Evolutionary conservation across 2,888 invertebrate genomes (phyloP).

Genomic region (Cataglyphis altisquamis): DNA sequence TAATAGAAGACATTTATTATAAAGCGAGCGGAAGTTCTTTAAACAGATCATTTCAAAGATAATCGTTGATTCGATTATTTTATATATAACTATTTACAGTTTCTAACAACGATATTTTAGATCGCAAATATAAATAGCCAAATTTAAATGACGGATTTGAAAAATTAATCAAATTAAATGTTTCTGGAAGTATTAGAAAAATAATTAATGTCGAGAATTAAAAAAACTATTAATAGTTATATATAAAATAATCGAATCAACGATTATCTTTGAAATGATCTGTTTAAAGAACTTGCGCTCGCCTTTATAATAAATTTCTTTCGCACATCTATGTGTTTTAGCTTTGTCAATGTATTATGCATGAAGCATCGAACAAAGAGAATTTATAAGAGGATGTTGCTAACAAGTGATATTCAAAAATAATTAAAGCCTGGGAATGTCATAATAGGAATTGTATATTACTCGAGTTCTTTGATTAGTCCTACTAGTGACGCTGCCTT

Average conservation of each 20-base stretch:
- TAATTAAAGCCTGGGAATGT: constrained; percentile 25
- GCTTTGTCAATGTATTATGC: neutral
- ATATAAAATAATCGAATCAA: neutral
- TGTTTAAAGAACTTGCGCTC: neutral
- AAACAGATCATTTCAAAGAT: neutral
- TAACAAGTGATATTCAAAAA: constrained; percentile 9
- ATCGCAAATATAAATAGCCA: neutral
- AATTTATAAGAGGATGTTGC: neutral
- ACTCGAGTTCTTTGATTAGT: constrained; percentile 45
- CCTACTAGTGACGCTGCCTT: constrained; percentile 31
- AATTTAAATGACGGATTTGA: neutral
- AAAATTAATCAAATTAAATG: neutral
- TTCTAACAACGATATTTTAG: neutral
- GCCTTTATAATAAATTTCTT: neutral
- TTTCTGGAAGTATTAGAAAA: neutral
- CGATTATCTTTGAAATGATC: neutral
- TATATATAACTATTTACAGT: neutral
- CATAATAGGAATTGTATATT: neutral
- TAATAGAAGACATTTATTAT: neutral
- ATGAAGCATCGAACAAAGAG: neutral
- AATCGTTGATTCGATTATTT: neutral
- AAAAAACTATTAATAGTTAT: neutral
- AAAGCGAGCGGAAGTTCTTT: neutral
- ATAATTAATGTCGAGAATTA: neutral
- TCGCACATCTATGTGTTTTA: neutral